These are phyloP conservation scores for Struthidea cinerea DNA, from an alignment of 2,113 vertebrate species.

Conservation along the genomic window DNA sequence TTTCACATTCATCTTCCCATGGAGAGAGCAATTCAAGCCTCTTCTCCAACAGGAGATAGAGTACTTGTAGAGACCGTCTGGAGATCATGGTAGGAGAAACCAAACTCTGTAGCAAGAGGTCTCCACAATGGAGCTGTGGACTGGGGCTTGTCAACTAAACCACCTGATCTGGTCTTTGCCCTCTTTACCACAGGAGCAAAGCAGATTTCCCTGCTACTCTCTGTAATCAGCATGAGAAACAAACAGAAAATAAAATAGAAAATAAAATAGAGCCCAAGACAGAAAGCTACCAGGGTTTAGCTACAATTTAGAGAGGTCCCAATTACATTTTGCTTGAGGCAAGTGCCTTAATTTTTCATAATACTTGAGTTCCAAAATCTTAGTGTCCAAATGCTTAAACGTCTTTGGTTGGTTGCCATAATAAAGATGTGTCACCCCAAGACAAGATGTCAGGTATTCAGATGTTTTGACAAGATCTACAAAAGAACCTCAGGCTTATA, in stretches of 20 bases:
- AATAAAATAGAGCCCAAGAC: neutral
- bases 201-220: neutral
- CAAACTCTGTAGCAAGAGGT: fast-evolving
- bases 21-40: neutral
- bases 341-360: neutral
- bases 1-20: neutral
- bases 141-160: neutral
- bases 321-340: neutral
- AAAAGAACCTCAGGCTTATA: neutral
- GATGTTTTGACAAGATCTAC: neutral
- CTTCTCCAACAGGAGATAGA: neutral
- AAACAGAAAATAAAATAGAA: neutral
- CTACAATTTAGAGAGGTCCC: neutral
- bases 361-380: neutral
- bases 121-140: neutral
- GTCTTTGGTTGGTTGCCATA: neutral
- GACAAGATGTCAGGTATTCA: neutral
- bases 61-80: neutral
- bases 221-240: neutral
- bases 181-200: neutral
- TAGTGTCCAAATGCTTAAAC: neutral
- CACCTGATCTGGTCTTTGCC: neutral
- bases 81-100: neutral
- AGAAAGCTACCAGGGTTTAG: neutral
- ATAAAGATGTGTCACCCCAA: too few species aligned